Conservation (phyloP, 2,113 vertebrate species). For the Scytalopus superciliaris region DNA sequence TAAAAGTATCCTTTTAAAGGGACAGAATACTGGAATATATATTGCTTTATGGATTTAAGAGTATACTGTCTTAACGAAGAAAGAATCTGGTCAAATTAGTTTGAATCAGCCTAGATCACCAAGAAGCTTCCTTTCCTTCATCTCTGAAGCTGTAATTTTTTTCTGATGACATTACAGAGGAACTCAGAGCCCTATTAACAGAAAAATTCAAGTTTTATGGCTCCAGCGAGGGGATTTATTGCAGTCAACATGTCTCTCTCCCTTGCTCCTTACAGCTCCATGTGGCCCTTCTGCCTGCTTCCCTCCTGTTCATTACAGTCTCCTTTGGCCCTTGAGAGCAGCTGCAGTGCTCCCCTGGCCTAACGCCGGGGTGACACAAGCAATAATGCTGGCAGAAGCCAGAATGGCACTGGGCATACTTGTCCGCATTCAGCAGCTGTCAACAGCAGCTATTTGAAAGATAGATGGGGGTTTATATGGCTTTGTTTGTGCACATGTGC, state of each 20-base stretch:
- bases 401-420: neutral
- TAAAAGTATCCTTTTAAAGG: neutral
- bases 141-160: neutral
- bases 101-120: neutral
- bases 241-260: neutral
- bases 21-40: neutral
- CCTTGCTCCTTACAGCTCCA: slow-evolving; percentile 47
- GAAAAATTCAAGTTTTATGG: slow-evolving; percentile 55
- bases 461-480: neutral
- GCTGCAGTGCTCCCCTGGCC: slow-evolving; percentile 58
- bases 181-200: slow-evolving; percentile 51
- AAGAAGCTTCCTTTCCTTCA: neutral
- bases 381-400: slow-evolving; percentile 20
- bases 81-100: neutral
- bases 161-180: slow-evolving; percentile 31
- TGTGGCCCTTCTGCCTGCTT: slow-evolving; percentile 16
- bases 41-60: neutral
- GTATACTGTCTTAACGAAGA: neutral
- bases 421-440: slow-evolving; percentile 39
- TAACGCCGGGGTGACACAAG: slow-evolving; percentile 4
- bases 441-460: slow-evolving; percentile 30
- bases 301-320: slow-evolving; percentile 46
- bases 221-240: slow-evolving; percentile 21
- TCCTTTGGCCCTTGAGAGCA: slow-evolving; percentile 42
- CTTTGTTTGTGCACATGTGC: slow-evolving; percentile 36